phyloP scores from a whole-genome alignment of 2,888 invertebrate species.

The Chymomyza fuscimana region DNA sequence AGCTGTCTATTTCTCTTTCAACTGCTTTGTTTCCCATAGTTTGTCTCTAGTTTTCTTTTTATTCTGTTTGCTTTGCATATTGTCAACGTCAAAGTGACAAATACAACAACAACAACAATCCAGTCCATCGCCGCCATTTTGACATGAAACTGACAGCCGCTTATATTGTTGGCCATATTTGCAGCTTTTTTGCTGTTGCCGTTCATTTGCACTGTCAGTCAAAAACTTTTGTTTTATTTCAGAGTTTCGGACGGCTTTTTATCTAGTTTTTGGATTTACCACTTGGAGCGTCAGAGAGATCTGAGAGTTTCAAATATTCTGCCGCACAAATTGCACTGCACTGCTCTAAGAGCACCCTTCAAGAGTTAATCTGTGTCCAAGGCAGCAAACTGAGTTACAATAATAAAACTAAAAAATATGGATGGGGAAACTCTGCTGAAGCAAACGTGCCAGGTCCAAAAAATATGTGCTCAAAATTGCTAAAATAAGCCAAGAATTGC shows the following conservation, averaged over 20 bases:
- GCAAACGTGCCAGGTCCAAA: conserved; percentile 21
- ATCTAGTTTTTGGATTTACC: not conserved
- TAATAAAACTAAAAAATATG: conserved; percentile 54
- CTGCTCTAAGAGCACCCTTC: no score
- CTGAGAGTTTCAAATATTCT: not conserved
- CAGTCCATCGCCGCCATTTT: conserved; percentile 50
- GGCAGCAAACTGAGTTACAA: conserved; percentile 5
- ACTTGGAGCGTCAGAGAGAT: not conserved
- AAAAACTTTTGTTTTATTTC: conserved; percentile 18
- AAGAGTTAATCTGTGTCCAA: no score
- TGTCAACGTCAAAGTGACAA: conserved; percentile 30
- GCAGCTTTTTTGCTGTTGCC: conserved; percentile 9
- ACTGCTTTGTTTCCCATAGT: conserved; percentile 36
- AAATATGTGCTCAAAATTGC: conserved; percentile 49
- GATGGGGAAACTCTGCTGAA: conserved; percentile 32
- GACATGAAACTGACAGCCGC: conserved; percentile 62
- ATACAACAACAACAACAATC: conserved; percentile 35
- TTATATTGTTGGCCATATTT: conserved; percentile 23
- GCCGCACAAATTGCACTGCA: no score
- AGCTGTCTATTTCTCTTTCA: not conserved
- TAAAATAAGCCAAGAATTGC: conserved; percentile 54
- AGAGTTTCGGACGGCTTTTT: not conserved
- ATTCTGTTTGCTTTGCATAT: conserved; percentile 29
- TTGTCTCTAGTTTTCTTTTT: conserved; percentile 24
- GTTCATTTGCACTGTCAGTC: conserved; percentile 50